Evolutionary conservation across 2,113 vertebrate genomes (phyloP), one percentile per base, ranked within the genome.

Genomic region (Mesembrinibis cayennensis): DNA sequence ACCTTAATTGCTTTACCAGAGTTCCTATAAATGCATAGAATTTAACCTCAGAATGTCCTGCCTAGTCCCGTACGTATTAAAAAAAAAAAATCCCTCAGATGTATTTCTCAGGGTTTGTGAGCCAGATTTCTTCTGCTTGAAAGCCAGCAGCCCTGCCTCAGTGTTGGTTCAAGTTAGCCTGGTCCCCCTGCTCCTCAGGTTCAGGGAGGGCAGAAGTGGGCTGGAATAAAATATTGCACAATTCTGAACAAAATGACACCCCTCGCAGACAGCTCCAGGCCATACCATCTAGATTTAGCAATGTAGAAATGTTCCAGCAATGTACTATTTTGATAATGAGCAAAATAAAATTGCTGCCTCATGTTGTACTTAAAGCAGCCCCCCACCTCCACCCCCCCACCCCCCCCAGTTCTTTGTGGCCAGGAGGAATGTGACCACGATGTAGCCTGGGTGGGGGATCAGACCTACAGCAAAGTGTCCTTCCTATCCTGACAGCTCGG

Each of bases 1-100:
- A 87, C 83, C 83, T 96, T 95, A 96, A 97, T 98, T 97, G 80
- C 95, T 98, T 98, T 97, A 92, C 87, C 96, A 97, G 97, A 71
- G 91, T 79, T 95, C 90, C 61, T 93, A 95, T 94, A 96, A 96
- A 97, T 95, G 95, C 84, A 81, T 42, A 95, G 88, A 95, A 95
- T 96, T 96, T 97, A 97, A 97, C 95, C 91, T 96, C 95, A 90
- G 87, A 96, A 91, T 82, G 83, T 94, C 89, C 73, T 95, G 91
- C 53, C 86, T 94, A 42, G 66, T 82, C 45, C 53, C 2, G 3
- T 85, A 53, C 27, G 20, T 66, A 84, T 40, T 14, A 6, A 56
- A 85, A 80, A 59, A 59, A 50, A 36, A 9, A n/a, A 70, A 61
- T 21, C 16, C n/a, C 26, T 95, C 63, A 73, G 81, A 82, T 80